Conservation (phyloP, 2,888 invertebrate genomes). For the Nemotelus nigrinus region DNA sequence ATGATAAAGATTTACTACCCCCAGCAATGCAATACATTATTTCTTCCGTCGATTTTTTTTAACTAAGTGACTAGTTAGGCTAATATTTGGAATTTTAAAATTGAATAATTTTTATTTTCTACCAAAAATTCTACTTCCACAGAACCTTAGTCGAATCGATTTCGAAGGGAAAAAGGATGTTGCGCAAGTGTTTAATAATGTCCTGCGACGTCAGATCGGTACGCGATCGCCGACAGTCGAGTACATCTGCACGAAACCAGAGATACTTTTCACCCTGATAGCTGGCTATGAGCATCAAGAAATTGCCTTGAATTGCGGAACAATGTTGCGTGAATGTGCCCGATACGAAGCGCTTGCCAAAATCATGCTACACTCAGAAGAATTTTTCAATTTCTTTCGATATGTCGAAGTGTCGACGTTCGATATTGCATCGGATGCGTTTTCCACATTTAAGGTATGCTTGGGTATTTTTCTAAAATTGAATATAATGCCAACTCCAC, state of each 20-base stretch:
- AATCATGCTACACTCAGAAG: slow-evolving; percentile 96
- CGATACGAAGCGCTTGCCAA: slow-evolving; percentile 98
- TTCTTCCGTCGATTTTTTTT: too few relatives aligned
- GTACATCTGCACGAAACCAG: slow-evolving; percentile 97
- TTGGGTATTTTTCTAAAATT: neutral
- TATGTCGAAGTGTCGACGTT: slow-evolving; percentile 99
- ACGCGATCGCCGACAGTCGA: slow-evolving; percentile 98
- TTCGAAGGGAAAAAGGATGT: slow-evolving; percentile 98
- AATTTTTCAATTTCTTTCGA: slow-evolving; percentile 99
- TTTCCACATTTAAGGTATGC: slow-evolving; percentile 98
- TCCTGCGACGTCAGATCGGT: slow-evolving; percentile 97
- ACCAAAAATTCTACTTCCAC: slow-evolving; percentile 45
- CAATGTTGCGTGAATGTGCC: slow-evolving; percentile 98
- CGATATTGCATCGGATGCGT: slow-evolving; percentile 99
- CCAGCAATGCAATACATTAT: too few relatives aligned
- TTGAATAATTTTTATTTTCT: neutral
- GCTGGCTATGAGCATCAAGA: slow-evolving; percentile 98
- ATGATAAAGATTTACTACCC: too few relatives aligned
- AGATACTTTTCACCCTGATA: slow-evolving; percentile 96
- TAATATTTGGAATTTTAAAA: slow-evolving; percentile 3
- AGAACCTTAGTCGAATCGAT: slow-evolving; percentile 79
- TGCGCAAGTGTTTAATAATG: slow-evolving; percentile 99
- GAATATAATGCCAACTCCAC: neutral
- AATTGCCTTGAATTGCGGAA: slow-evolving; percentile 98
- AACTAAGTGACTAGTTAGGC: neutral